Evolutionary conservation across 2,888 invertebrate species (phyloP).

Genomic region (Diploptera punctata): DNA sequence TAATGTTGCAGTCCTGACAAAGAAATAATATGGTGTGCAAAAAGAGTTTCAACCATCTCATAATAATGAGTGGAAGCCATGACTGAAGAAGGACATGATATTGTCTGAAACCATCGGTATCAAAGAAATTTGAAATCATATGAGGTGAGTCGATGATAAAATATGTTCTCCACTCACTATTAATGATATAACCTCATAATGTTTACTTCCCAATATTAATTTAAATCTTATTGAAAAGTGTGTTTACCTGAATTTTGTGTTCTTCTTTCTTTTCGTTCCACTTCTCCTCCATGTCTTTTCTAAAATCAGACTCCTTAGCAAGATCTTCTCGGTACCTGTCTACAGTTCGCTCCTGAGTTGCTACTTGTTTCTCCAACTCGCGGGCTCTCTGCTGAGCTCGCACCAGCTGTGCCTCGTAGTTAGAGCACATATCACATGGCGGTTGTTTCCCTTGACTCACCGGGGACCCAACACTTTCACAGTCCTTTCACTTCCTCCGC

Average conservation of each 20-base stretch:
- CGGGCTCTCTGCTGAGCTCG: slow-evolving; percentile 68
- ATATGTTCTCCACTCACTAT: no score
- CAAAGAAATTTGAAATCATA: no score
- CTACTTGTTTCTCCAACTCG: slow-evolving; percentile 50
- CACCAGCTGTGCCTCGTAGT: slow-evolving; percentile 85
- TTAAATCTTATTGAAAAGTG: no score
- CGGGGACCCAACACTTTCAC: slow-evolving; percentile 30
- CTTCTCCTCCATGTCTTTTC: slow-evolving; percentile 78
- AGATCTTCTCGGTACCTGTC: slow-evolving; percentile 69
- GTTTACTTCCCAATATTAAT: no score
- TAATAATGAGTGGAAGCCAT: no score
- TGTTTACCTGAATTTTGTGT: slow-evolving; percentile 71
- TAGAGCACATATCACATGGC: slow-evolving; percentile 84
- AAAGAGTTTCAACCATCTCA: no score
- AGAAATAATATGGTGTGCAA: no score
- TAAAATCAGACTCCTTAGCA: slow-evolving; percentile 72
- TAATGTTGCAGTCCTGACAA: no score
- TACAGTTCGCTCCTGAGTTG: slow-evolving; percentile 58
- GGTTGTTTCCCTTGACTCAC: slow-evolving; percentile 27
- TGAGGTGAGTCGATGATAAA: no score
- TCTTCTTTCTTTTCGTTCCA: slow-evolving; percentile 79
- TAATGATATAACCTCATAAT: no score
- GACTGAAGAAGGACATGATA: no score
- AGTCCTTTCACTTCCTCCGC: neutral
- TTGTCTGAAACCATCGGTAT: no score